Conservation (phyloP, 2,797 vertebrate species). For the Heteromormyrus szaboi region DNA sequence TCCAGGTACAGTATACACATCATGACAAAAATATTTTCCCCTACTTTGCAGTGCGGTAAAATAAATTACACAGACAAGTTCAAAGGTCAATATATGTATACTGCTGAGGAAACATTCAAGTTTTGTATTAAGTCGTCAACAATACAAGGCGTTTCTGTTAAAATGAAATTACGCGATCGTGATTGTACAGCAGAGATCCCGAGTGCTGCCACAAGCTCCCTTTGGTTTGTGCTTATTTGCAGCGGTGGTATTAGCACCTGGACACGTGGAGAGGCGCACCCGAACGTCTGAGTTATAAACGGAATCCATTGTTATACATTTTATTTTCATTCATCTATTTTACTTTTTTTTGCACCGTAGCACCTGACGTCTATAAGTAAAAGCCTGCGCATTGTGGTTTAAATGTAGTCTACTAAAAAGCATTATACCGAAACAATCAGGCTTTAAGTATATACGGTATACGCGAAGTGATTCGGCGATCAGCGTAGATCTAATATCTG, state of each 20-base stretch:
- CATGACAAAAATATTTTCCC: conserved; percentile 40
- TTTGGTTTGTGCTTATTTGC: conserved; percentile 76
- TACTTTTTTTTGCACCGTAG: conserved; percentile 37
- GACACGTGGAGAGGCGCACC: conserved; percentile 50
- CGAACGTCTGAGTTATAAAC: conserved; percentile 33
- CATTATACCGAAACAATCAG: conserved; percentile 36
- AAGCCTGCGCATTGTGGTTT: conserved; percentile 15
- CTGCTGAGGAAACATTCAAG: conserved; percentile 68
- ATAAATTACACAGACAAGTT: conserved; percentile 39
- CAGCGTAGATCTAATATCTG: conserved; percentile 42
- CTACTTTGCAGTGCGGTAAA: conserved; percentile 44
- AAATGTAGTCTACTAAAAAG: conserved; percentile 25
- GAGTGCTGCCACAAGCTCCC: conserved; percentile 62
- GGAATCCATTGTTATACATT: conserved; percentile 21
- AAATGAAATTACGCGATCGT: conserved; percentile 57
- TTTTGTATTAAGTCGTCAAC: conserved; percentile 49
- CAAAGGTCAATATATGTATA: conserved; percentile 51
- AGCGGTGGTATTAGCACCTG: conserved; percentile 65
- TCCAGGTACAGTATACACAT: conserved; percentile 55
- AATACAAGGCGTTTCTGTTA: conserved; percentile 59
- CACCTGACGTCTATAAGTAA: conserved; percentile 48
- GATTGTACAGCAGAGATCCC: conserved; percentile 65
- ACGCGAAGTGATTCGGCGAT: not conserved
- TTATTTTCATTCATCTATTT: conserved; percentile 17
- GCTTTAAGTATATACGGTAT: conserved; percentile 24